Base-by-base conservation (phyloP, 2,113 vertebrate genomes). In the Hucho hucho region DNA sequence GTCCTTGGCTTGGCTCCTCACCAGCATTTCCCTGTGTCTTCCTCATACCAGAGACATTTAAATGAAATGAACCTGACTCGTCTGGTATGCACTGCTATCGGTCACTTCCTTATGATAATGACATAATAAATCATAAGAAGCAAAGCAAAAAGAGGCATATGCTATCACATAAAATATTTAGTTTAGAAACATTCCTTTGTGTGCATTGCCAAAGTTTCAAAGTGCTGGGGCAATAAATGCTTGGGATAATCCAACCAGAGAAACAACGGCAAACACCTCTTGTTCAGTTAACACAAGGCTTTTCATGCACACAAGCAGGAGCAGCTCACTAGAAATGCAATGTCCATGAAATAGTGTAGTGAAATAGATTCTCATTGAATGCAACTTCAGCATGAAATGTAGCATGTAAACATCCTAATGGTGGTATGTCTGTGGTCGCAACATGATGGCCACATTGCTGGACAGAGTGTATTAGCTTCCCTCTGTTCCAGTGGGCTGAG, bases 401-500 rank as follows among this genome's bases (percentile, higher is more conserved):
- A 65, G 26, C 26, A 25, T 65, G 25, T 26, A 65, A 25, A 65
- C 26, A 65, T 28, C 26, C 18, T 1, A 61, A 61, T 61, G 16
- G 3, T 22, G n/a, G n/a, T 61, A 67, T 67, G 29, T 29, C 1
- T 32, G 13, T 29, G 28, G 26, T 20, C 18, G 7, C 28, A 67
- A 32, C 6, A 37, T n/a, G 29, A 67, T 67, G 28, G 28, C 26
- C 4, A n/a, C 6, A 6, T 81, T 86, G 74, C 75, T 76, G 47
- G 63, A 83, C 56, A 65, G 43, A 79, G 77, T 79, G 81, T 76
- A 73, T 78, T 73, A 46, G 70, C 46, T 13, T 77, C 69, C 66
- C 43, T 49, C 83, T 61, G 74, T 29, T 79, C 18, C 64, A 78
- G 79, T 83, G 75, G 85, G 84, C 71, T 76, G 82, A 77, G 67